Conservation (phyloP, 2,797 vertebrate genomes). For the Ctenochaetus hawaiiensis region DNA sequence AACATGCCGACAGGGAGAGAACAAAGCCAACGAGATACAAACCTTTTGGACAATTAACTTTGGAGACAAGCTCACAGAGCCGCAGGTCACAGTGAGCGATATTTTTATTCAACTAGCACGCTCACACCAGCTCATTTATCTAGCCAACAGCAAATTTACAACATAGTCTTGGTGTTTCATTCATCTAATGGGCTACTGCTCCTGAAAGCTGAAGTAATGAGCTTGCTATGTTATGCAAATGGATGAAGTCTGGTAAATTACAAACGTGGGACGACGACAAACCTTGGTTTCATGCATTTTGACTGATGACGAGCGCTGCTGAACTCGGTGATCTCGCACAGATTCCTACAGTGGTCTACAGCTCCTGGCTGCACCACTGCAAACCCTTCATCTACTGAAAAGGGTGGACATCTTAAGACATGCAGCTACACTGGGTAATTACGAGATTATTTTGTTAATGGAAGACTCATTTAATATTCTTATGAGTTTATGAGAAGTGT, state of each 20-base stretch:
- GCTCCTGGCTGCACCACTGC: conserved; percentile 18
- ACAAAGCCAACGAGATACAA: conserved; percentile 9
- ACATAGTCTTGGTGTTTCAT: conserved; percentile 51
- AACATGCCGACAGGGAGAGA: background rate
- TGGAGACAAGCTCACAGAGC: conserved; percentile 27
- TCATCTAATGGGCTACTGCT: conserved; percentile 65
- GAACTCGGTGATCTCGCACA: conserved; percentile 66
- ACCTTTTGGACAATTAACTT: conserved; percentile 31
- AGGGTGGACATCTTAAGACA: background rate
- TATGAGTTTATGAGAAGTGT: background rate
- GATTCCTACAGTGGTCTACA: conserved; percentile 38
- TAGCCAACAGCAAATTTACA: conserved; percentile 47
- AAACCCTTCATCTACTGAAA: conserved; percentile 24
- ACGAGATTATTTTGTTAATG: background rate
- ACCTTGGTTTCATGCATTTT: conserved; percentile 62
- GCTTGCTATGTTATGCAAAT: conserved; percentile 72
- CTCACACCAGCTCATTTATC: conserved; percentile 67
- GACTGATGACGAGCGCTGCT: conserved; percentile 68
- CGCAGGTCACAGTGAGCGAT: conserved; percentile 30
- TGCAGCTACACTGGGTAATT: background rate
- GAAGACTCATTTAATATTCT: background rate
- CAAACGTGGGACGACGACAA: conserved; percentile 78
- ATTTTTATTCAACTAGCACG: conserved; percentile 50
- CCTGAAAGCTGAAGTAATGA: conserved; percentile 76
- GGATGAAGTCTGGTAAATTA: conserved; percentile 62